Percentiles rank a stretch among this genome's conserved stretches.
phyloP scores from a whole-genome alignment of 1,140 invertebrate species.

The Platorchestia sp. region DNA sequence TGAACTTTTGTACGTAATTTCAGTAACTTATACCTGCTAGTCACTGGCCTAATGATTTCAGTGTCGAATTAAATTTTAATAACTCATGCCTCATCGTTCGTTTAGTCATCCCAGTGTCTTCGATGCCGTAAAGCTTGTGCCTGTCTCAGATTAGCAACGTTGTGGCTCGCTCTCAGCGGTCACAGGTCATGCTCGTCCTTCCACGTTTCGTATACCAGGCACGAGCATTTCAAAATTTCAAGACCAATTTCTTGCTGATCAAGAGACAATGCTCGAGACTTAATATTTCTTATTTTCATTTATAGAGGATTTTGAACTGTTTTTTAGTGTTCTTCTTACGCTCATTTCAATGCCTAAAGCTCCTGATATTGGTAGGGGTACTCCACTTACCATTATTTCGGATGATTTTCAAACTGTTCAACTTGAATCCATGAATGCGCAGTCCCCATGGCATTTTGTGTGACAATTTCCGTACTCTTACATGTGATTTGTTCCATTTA shows the following conservation, averaged over 20 bases:
- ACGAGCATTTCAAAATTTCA: background rate
- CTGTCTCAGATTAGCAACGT: background rate
- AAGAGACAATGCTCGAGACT: background rate
- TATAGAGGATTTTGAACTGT: background rate
- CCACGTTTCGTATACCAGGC: background rate
- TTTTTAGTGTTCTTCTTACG: background rate
- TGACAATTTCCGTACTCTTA: background rate
- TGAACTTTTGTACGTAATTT: background rate
- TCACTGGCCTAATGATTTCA: too few species aligned
- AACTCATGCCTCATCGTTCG: too few species aligned
- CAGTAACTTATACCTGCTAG: background rate
- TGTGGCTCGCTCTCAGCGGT: background rate
- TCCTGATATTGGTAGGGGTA: background rate
- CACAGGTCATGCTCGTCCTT: background rate
- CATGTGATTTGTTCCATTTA: background rate
- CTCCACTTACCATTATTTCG: background rate
- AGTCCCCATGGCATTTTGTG: background rate
- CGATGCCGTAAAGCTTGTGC: background rate
- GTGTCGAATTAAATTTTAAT: too few species aligned
- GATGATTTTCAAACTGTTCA: background rate
- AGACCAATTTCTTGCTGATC: background rate
- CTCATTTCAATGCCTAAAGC: background rate
- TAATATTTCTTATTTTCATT: background rate
- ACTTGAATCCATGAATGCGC: background rate
- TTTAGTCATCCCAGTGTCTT: too few species aligned